A percentile compares a stretch with the other conserved stretches of the same genome.
These are phyloP conservation scores for Donacobius atricapilla DNA, from an alignment of 2,113 vertebrate genomes.

Conservation along the genomic window DNA sequence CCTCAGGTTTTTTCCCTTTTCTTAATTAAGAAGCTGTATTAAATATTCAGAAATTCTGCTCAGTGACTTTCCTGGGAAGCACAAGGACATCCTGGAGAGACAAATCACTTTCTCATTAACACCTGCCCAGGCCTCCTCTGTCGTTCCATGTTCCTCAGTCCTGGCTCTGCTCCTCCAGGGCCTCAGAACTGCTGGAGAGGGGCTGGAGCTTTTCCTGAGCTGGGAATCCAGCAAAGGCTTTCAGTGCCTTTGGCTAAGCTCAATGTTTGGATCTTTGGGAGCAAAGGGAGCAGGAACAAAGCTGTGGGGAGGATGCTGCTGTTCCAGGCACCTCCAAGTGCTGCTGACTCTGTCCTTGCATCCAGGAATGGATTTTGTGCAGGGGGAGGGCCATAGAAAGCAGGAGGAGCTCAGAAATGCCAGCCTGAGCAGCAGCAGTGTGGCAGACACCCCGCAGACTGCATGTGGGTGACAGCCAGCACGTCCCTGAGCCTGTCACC, in stretches of 20 bases:
- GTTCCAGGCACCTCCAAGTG: not conserved
- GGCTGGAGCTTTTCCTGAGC: not conserved
- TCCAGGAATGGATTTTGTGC: not conserved
- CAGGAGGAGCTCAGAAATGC: not conserved
- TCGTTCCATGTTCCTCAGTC: not conserved
- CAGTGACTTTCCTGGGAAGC: slow-evolving; percentile 33
- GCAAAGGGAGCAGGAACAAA: not conserved
- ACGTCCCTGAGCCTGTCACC: accelerated
- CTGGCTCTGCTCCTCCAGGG: not conserved
- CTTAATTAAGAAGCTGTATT: slow-evolving; percentile 52
- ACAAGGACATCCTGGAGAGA: slow-evolving; percentile 32
- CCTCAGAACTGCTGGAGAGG: not conserved
- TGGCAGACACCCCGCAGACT: not conserved
- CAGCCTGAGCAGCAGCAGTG: not conserved
- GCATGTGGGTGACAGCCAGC: not conserved
- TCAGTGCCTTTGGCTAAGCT: not conserved
- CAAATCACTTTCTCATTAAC: slow-evolving; percentile 50
- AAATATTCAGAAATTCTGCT: slow-evolving; percentile 52
- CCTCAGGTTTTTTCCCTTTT: slow-evolving; percentile 30
- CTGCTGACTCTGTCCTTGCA: not conserved
- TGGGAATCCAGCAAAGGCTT: not conserved
- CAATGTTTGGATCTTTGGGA: not conserved
- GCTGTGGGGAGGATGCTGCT: not conserved
- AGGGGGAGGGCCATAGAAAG: not conserved
- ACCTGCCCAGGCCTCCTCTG: not conserved